Base-by-base conservation (phyloP, 2,113 vertebrate species). In the Gymnocephalus cernua region DNA sequence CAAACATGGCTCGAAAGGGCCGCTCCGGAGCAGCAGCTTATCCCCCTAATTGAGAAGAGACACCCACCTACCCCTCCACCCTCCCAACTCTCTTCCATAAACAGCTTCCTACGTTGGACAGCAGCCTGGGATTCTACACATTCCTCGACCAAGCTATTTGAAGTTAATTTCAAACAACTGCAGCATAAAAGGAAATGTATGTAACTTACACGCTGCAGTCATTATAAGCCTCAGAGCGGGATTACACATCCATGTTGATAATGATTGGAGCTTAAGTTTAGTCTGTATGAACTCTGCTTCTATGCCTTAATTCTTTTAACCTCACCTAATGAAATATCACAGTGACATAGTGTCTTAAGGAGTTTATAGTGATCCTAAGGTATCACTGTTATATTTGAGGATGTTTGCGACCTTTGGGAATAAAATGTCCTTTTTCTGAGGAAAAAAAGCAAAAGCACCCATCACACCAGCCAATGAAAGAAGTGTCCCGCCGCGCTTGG, bases 121-220 rank as follows among this genome's bases (percentile, higher is more conserved):
- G 74, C 79, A 79, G 94, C 90, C 92, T 82, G 79, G 79, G 84
- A 93, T 93, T 93, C 91, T 91, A 84, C 81, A 84, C 91, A 90
- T 94, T 92, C 91, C 87, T 83, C 73, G 4, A 54, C 38, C 32
- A 41, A 89, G 87, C 89, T 91, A 88, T 93, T 93, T 91, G 87
- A 91, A 83, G 92, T 91, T 90, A 83, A 78, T 90, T 94, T 94
- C 92, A 94, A 95, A 95, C 93, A 94, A 91, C 69, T 84, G 83
- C 80, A 88, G 91, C 94, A 84, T 94, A 96, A 95, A 96, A 95
- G 94, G 95, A 96, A 94, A 95, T 94, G 95, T 91, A 93, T 94
- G 93, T 91, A 83, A 88, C 86, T 66, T 57, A 73, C 25, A 84
- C 63, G 80, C 78, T 51, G 70, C 57, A 4, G 77, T 75, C 89